These are phyloP conservation scores for Lasioglossum zephyrum DNA, from an alignment of 2,888 invertebrate genomes.

Conservation along the genomic window DNA sequence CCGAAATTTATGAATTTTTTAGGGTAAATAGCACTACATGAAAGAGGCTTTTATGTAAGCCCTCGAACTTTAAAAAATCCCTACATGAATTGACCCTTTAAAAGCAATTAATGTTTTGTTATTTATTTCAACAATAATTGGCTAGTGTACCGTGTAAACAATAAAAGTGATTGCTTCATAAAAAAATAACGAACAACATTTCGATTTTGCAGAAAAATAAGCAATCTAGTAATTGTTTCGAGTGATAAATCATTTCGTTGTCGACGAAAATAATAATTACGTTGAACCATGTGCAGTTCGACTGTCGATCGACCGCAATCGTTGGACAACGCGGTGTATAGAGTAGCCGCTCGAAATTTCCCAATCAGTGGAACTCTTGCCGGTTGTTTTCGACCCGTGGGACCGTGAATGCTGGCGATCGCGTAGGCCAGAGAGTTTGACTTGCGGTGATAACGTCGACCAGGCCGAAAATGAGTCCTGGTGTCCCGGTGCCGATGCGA, in stretches of 20 bases:
- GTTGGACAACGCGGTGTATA: background rate
- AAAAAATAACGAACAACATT: too few relatives aligned
- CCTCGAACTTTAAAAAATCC: too few relatives aligned
- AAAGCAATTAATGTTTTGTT: background rate
- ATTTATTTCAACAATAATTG: too few relatives aligned
- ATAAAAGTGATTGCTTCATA: too few relatives aligned
- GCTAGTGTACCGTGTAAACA: background rate
- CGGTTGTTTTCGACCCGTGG: slow-evolving; percentile 11
- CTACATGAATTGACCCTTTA: too few relatives aligned
- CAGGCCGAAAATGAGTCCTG: slow-evolving; percentile 40
- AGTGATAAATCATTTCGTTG: background rate
- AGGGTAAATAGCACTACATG: too few relatives aligned
- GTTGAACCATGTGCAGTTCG: background rate
- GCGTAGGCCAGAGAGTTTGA: slow-evolving; percentile 30
- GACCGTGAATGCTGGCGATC: background rate
- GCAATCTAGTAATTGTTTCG: background rate
- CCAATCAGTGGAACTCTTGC: background rate
- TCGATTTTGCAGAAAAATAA: background rate
- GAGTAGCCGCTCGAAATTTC: background rate
- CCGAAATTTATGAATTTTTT: too few relatives aligned
- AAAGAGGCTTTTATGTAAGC: too few relatives aligned
- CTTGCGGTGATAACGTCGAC: slow-evolving; percentile 42
- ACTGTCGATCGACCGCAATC: background rate
- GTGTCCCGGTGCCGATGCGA: background rate
- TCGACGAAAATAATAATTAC: background rate